phyloP scores from a whole-genome alignment of 2,113 vertebrate genomes.

The Conger conger region DNA sequence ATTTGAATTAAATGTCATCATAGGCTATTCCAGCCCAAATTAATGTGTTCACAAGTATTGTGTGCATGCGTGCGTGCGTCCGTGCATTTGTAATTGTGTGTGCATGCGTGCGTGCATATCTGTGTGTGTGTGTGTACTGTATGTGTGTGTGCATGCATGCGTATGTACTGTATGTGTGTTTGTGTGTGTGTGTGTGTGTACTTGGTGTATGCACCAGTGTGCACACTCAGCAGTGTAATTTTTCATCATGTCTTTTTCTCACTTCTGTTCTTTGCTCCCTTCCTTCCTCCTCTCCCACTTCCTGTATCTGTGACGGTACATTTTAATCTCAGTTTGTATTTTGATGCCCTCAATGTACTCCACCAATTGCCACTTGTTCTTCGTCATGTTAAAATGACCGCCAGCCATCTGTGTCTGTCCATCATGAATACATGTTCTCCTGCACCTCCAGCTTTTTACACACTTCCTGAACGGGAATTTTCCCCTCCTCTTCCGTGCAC shows the following conservation, averaged over 20 bases:
- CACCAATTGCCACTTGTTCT: not conserved
- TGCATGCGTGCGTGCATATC: not conserved
- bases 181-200: not conserved
- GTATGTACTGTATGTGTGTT: too few species aligned
- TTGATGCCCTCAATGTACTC: not conserved
- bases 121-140: not conserved
- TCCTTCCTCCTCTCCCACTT: not conserved
- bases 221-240: not conserved
- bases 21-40: too few species aligned
- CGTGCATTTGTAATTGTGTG: not conserved
- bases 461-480: slow-evolving; percentile 64
- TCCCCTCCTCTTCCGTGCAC: slow-evolving; percentile 43
- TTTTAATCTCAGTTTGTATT: not conserved
- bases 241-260: not conserved
- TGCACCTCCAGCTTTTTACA: slow-evolving; percentile 51
- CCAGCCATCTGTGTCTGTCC: not conserved
- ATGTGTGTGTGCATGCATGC: not conserved
- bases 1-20: slow-evolving; percentile 8
- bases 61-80: too few species aligned
- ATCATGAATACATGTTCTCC: slow-evolving; percentile 45
- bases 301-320: not conserved
- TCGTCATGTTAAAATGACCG: not conserved
- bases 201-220: not conserved
- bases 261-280: slow-evolving; percentile 22
- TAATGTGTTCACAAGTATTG: not conserved